Percentiles rank a stretch among this genome's conserved stretches.
Conservation (phyloP, 37 sponge, comb jelly and placozoan species). For the Chondrosia reniformis region DNA sequence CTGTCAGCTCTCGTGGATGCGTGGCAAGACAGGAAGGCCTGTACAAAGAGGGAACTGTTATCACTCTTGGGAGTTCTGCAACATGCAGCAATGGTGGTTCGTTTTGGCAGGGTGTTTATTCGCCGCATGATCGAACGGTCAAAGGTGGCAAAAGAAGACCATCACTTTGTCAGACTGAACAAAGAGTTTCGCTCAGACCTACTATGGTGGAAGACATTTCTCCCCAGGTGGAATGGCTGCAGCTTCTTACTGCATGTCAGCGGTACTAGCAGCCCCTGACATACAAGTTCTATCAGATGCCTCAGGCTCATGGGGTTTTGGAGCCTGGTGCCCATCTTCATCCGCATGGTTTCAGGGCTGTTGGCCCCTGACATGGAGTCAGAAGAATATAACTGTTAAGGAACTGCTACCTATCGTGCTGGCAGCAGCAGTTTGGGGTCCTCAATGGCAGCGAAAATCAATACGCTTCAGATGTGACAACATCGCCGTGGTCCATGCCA, state of each 20-base stretch:
- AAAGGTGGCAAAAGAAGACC: not conserved
- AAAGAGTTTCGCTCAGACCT: slow-evolving; percentile 32
- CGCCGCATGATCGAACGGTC: slow-evolving; percentile 23
- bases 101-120: slow-evolving; percentile 32
- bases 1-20: not conserved
- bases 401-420: slow-evolving; percentile 7
- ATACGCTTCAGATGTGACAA: not conserved
- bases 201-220: slow-evolving; percentile 13
- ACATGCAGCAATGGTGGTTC: slow-evolving; percentile 38
- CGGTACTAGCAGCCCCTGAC: not conserved
- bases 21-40: slow-evolving; percentile 6
- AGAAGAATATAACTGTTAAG: not conserved
- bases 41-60: slow-evolving; percentile 24
- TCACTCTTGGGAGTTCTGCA: slow-evolving; percentile 33
- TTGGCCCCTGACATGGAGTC: not conserved
- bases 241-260: not conserved
- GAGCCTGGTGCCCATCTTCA: too few relatives aligned
- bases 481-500: not conserved
- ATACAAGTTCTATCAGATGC: not conserved
- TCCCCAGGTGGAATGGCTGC: slow-evolving; percentile 29
- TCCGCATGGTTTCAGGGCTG: not conserved
- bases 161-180: slow-evolving; percentile 36
- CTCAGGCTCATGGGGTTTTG: slow-evolving; percentile 15
- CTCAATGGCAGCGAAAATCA: not conserved
- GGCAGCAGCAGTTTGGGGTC: slow-evolving; percentile 2